These are phyloP conservation scores for Hemibagrus guttatus DNA, from an alignment of 2,797 vertebrate genomes.

Conservation along the genomic window DNA sequence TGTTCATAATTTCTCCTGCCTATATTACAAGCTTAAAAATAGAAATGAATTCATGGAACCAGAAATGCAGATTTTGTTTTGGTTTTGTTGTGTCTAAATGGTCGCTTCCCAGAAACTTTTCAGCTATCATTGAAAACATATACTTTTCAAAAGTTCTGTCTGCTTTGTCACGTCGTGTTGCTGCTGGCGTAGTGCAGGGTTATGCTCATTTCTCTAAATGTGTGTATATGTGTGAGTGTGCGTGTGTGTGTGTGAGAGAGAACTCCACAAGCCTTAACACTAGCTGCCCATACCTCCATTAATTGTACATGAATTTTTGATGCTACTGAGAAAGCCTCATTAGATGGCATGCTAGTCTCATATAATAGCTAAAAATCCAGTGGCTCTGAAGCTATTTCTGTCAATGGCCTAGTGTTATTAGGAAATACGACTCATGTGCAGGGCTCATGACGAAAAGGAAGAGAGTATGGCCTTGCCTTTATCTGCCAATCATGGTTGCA, in stretches of 20 bases:
- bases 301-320: conserved; percentile 27
- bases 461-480: conserved; percentile 32
- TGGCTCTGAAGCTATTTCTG: conserved; percentile 43
- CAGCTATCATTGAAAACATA: neutral
- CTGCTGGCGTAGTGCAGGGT: neutral
- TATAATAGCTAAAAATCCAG: conserved; percentile 34
- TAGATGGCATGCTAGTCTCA: conserved; percentile 30
- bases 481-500: conserved; percentile 21
- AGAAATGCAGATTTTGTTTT: neutral
- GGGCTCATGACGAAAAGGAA: conserved; percentile 46
- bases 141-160: neutral
- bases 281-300: conserved; percentile 31
- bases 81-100: neutral
- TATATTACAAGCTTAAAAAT: neutral
- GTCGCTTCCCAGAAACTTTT: neutral
- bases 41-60: neutral
- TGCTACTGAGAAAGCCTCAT: conserved; percentile 30
- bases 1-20: neutral
- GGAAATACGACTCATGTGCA: conserved; percentile 28
- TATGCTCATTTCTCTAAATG: conserved; percentile 26
- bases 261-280: conserved; percentile 18
- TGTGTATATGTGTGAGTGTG: neutral
- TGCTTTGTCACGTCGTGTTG: neutral
- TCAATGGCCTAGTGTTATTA: conserved; percentile 37
- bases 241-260: neutral